Evolutionary conservation across 1,140 invertebrate genomes (phyloP).

Genomic region (Euglossa dilemma): DNA sequence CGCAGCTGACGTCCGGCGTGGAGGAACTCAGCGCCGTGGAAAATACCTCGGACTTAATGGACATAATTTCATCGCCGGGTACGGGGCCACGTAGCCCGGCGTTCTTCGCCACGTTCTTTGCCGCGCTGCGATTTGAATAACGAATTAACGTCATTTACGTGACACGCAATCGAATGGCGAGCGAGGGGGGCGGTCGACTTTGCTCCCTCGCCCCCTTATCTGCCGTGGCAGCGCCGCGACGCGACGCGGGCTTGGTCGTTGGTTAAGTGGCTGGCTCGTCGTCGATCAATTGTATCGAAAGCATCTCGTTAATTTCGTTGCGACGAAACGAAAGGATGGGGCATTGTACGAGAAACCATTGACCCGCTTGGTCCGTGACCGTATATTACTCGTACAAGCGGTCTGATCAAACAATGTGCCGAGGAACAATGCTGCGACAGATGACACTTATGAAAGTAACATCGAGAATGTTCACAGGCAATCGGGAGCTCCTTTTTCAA

Average conservation of each 20-base stretch:
- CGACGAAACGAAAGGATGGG: background rate
- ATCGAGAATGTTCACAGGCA: slow-evolving; percentile 1
- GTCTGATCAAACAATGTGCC: slow-evolving; percentile 20
- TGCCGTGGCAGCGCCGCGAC: background rate
- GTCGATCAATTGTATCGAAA: slow-evolving; percentile 17
- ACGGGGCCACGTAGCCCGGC: background rate
- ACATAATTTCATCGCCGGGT: slow-evolving; percentile 43
- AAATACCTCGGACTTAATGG: slow-evolving; percentile 35
- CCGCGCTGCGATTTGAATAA: slow-evolving; percentile 41
- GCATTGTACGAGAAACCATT: slow-evolving; percentile 5
- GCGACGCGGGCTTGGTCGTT: background rate
- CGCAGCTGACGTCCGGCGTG: slow-evolving; percentile 50
- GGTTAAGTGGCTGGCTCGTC: slow-evolving; percentile 32
- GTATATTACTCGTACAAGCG: background rate
- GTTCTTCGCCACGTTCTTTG: slow-evolving; percentile 2
- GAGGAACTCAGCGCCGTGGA: slow-evolving; percentile 36
- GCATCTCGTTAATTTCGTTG: slow-evolving; percentile 33
- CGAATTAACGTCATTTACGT: slow-evolving; percentile 51
- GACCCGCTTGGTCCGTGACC: background rate
- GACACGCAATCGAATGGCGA: slow-evolving; percentile 10
- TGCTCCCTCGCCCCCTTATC: background rate
- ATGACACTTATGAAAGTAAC: slow-evolving; percentile 25
- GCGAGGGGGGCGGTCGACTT: background rate
- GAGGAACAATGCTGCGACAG: background rate
- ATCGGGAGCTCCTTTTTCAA: background rate